Evolutionary conservation across 1,140 invertebrate species (phyloP).

Genomic region (Musca domestica): DNA sequence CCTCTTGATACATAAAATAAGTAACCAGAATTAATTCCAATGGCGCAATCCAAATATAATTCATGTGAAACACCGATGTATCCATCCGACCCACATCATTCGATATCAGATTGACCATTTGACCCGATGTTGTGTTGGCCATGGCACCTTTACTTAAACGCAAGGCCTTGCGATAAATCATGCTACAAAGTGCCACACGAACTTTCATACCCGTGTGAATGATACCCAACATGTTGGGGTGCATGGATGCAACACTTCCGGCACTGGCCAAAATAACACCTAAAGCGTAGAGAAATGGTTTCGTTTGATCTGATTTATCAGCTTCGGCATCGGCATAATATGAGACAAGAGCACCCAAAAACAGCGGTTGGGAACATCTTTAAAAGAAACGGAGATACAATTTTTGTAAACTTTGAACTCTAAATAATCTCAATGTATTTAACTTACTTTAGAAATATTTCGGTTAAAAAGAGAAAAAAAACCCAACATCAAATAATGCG

Average conservation of each 20-base stretch:
- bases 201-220: constrained; percentile 77
- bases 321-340: constrained; percentile 62
- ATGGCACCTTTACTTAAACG: constrained; percentile 68
- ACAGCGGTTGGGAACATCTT: constrained; percentile 71
- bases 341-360: constrained; percentile 68
- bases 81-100: constrained; percentile 82
- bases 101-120: no score
- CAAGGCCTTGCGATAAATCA: constrained; percentile 82
- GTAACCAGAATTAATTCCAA: constrained; percentile 74
- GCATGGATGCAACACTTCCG: constrained; percentile 71
- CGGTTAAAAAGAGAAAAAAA: no score
- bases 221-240: constrained; percentile 73
- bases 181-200: no score
- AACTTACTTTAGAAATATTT: no score
- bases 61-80: constrained; percentile 65
- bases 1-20: constrained; percentile 71
- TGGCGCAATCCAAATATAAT: constrained; percentile 80
- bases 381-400: no score
- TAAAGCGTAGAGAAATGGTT: constrained; percentile 65
- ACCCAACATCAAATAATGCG: no score
- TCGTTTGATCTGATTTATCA: constrained; percentile 53
- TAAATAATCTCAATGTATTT: no score
- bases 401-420: no score
- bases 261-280: constrained; percentile 69
- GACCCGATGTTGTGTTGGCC: no score